Evolutionary conservation across 2,888 invertebrate genomes (phyloP), one percentile per base, ranked within the genome.

Genomic region (Ischnus inquisitorius): DNA sequence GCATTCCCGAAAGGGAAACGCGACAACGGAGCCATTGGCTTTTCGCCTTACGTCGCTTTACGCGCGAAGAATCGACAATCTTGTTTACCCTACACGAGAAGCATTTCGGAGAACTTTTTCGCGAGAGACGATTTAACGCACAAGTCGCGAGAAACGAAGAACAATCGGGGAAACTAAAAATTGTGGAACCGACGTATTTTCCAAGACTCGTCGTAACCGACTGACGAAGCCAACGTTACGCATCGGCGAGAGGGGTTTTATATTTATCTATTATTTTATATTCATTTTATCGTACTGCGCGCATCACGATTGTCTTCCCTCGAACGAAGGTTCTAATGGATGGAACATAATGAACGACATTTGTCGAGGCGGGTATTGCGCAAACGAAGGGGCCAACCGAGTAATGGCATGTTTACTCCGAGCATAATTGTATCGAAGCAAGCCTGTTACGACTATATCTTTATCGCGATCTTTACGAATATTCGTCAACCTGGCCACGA

Each of bases 361-460:
- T 34, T 41, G 54, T 19, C 34, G 54, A 19, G 54, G 41, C 25
- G 8, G 57, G 22, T 16, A n/a, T 19, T 25, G 14, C 39, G 19
- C 10, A n/a, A 12, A 34, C 3, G 3, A 10, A 3, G 16, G 14
- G 69, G 34, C n/a, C 28, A 10, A 16, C 41, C 19, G 16, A 19
- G 19, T 41, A 69, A 69, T 54, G 51, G 54, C 51, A 39, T 69
- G 69, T 69, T 69, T 69, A 54, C 69, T 22, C 39, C 39, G 22
- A 1, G 22, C 41, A 54, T 8, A 54, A 71, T 71, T 41, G 41
- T 71, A 41, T 57, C n/a, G 41, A 6, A n/a, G 1, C 28, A 12
- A 14, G n/a, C 22, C 12, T 1, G 41, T 28, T n/a, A 46, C 28
- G 46, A 2, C 5, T 34, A 34, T 46, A 25, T 67, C 41, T 25